A percentile compares a stretch with the other conserved stretches of the same genome.
phyloP scores from a whole-genome alignment of 2,888 invertebrate genomes.

The Mechanitis messenoides region DNA sequence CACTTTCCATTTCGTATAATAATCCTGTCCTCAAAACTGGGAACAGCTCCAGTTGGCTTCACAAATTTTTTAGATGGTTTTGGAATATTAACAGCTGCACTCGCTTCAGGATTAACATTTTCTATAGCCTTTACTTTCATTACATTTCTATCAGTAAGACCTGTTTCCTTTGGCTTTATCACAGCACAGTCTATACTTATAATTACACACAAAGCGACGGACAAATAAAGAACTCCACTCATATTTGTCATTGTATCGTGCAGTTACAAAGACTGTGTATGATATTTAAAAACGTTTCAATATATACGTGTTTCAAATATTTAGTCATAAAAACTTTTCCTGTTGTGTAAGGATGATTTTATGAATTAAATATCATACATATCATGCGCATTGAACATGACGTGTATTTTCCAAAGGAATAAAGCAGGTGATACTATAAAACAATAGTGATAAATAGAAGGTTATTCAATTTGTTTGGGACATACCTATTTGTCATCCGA shows the following conservation, averaged over 20 bases:
- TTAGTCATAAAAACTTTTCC: no score
- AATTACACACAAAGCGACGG: slow-evolving; percentile 9
- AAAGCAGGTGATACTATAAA: no score
- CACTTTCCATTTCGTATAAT: slow-evolving; percentile 15
- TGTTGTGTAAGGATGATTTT: no score
- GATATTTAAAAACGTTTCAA: no score
- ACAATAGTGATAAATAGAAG: no score
- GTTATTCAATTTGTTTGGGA: no score
- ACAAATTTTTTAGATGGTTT: slow-evolving; percentile 15
- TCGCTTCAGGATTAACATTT: slow-evolving; percentile 3
- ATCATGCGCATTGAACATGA: no score
- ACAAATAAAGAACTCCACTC: slow-evolving; percentile 9
- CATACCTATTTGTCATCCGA: no score
- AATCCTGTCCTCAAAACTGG: slow-evolving; percentile 13
- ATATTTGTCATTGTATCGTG: slow-evolving; percentile 4
- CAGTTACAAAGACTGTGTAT: no score
- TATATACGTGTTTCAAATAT: no score
- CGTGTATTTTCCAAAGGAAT: no score
- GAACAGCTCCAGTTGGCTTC: slow-evolving; percentile 10
- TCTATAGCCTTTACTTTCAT: slow-evolving; percentile 21
- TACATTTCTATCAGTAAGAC: slow-evolving; percentile 15
- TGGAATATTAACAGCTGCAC: slow-evolving; percentile 15
- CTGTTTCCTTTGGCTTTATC: slow-evolving; percentile 23
- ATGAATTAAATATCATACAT: no score
- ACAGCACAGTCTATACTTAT: slow-evolving; percentile 21